A percentile compares a stretch with the other conserved stretches of the same genome.
These are phyloP conservation scores for Watsonalla binaria DNA, from an alignment of 2,888 invertebrate species.

Conservation along the genomic window DNA sequence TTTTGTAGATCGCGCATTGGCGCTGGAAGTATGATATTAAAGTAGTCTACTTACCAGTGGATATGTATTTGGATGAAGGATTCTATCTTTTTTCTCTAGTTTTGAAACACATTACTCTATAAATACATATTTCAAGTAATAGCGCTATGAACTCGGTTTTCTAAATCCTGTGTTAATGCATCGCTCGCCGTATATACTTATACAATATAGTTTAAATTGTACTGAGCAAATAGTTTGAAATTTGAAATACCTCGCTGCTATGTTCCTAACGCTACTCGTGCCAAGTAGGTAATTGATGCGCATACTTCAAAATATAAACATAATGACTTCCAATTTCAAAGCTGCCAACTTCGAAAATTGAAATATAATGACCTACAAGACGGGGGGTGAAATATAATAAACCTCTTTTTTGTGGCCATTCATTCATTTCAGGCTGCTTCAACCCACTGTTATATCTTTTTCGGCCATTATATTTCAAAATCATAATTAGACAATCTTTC, in stretches of 20 bases:
- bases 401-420: too few species aligned
- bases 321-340: neutral
- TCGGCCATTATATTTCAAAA: too few species aligned
- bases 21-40: neutral
- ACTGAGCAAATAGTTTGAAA: neutral
- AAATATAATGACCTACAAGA: too few species aligned
- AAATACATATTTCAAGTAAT: neutral
- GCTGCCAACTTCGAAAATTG: too few species aligned
- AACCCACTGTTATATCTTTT: too few species aligned
- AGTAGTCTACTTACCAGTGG: too few species aligned
- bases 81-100: too few species aligned
- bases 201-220: neutral
- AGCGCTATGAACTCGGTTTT: neutral
- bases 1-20: neutral
- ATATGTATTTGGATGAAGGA: too few species aligned
- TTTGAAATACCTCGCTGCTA: neutral
- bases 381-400: too few species aligned
- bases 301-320: neutral
- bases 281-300: neutral
- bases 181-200: neutral
- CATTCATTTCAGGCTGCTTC: too few species aligned
- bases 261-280: neutral
- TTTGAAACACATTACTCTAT: too few species aligned
- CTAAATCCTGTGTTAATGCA: neutral
- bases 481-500: neutral